Conservation (phyloP, 2,888 invertebrate species). For the Thumatha senex region DNA sequence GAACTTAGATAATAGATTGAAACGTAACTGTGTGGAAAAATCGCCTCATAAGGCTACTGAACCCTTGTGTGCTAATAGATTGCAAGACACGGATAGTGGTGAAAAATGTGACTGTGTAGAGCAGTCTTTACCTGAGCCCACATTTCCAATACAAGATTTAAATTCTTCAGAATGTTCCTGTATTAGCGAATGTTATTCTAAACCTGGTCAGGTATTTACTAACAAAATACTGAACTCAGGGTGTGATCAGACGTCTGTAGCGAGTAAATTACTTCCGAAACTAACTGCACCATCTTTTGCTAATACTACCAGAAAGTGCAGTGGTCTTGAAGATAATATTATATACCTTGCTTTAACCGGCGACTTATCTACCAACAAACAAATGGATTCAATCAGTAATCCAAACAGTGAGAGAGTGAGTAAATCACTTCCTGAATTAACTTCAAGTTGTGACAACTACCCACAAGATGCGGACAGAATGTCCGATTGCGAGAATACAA, state of each 20-base stretch:
- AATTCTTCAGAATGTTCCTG: background rate
- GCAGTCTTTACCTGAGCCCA: background rate
- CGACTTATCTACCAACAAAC: background rate
- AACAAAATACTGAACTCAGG: background rate
- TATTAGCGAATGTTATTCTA: background rate
- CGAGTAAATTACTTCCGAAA: background rate
- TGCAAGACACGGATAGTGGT: background rate
- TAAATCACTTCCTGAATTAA: too few relatives aligned
- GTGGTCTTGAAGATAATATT: background rate
- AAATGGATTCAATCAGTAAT: background rate
- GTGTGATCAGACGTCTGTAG: background rate
- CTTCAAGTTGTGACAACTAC: too few relatives aligned
- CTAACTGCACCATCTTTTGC: background rate
- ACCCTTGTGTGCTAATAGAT: background rate
- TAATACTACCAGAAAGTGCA: background rate
- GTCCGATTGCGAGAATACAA: too few relatives aligned
- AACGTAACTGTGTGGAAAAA: too few relatives aligned
- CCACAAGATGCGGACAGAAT: too few relatives aligned
- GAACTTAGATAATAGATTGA: background rate
- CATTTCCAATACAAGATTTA: too few relatives aligned
- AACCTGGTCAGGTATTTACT: background rate
- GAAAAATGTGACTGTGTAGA: background rate
- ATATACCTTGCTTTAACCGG: background rate
- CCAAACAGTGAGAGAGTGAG: too few relatives aligned
- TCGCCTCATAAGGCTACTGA: too few relatives aligned